A percentile compares a stretch with the other conserved stretches of the same genome.
Evolutionary conservation across 2,888 invertebrate species (phyloP).

Genomic region (Emesis russula): DNA sequence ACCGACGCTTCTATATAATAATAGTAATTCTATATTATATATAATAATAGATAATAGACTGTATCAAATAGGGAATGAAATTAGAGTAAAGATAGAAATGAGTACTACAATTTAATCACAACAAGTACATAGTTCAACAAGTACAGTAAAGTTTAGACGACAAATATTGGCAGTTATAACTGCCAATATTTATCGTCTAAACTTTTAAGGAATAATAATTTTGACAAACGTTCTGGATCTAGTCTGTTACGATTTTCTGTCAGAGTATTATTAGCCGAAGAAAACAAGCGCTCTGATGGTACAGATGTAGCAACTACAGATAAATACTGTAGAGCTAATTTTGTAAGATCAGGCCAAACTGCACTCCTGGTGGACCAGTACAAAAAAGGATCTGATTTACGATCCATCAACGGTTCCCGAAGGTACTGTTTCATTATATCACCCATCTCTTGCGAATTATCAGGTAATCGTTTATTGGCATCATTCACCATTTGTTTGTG

Average conservation of each 20-base stretch:
- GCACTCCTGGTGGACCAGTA: not conserved
- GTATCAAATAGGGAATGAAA: too few relatives aligned
- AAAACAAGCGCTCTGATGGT: slow-evolving; percentile 4
- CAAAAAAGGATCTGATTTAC: not conserved
- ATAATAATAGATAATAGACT: too few relatives aligned
- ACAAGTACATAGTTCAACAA: slow-evolving; percentile 8
- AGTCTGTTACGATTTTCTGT: slow-evolving; percentile 1
- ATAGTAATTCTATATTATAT: too few relatives aligned
- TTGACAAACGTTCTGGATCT: slow-evolving; percentile 8
- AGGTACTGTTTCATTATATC: not conserved
- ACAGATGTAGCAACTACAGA: not conserved
- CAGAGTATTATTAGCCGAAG: not conserved
- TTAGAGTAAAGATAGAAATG: too few relatives aligned
- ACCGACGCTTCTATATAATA: too few relatives aligned
- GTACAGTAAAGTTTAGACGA: slow-evolving; percentile 8
- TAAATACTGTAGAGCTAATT: not conserved
- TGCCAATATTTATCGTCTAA: slow-evolving; percentile 8
- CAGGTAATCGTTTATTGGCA: not conserved
- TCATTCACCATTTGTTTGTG: not conserved
- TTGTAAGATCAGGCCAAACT: not conserved
- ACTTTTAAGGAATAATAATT: slow-evolving; percentile 2
- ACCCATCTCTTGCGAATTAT: not conserved
- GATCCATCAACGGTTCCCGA: not conserved
- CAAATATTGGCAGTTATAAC: not conserved
- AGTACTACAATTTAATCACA: not conserved